Evolutionary conservation across 23 tunicate species (phyloP), one percentile per base, ranked within the genome.

Genomic region (Diplosoma virens): DNA sequence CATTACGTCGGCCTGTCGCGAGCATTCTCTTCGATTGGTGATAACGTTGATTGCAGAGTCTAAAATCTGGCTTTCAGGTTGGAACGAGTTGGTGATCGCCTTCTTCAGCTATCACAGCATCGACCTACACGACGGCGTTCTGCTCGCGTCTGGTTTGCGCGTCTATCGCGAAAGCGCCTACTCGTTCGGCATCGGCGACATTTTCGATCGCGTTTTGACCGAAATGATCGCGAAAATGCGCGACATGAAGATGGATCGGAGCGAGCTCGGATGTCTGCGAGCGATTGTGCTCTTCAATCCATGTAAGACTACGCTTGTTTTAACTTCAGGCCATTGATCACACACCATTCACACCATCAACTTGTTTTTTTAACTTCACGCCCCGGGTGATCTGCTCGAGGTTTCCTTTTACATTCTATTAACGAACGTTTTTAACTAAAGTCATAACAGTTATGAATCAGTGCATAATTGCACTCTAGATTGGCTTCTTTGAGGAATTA

Each of bases 21-120:
- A 45, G 16, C 52, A 45, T 16, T 9, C 14, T 11, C 16, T 45
- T 45, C 52, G 52, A 9, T 45, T 16, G 16, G 16, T 45, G 16
- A 45, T n/a, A n/a, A n/a, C n/a, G n/a, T n/a, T n/a, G n/a, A n/a
- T n/a, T n/a, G n/a, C n/a, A n/a, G n/a, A n/a, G n/a, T n/a, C n/a
- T n/a, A n/a, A n/a, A n/a, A n/a, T n/a, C n/a, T 45, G 16, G 16
- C n/a, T 58, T 58, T 21, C 66, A 58, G 66, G 66, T 58, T 58
- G 66, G 66, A 58, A 58, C n/a, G 66, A 58, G n/a, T 22, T 58
- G n/a, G 9, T 58, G n/a, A 58, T 58, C 7, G 66, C 66, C 14
- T 21, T 22, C 9, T 58, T 58, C 26, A 20, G 26, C n/a, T 22
- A 58, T 22, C 14, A 58, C 14, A 20, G 26, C 26, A 58, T 18